Percentiles rank a stretch among this genome's conserved stretches.
phyloP scores from a whole-genome alignment of 2,113 vertebrate genomes.

The Mesitornis unicolor region DNA sequence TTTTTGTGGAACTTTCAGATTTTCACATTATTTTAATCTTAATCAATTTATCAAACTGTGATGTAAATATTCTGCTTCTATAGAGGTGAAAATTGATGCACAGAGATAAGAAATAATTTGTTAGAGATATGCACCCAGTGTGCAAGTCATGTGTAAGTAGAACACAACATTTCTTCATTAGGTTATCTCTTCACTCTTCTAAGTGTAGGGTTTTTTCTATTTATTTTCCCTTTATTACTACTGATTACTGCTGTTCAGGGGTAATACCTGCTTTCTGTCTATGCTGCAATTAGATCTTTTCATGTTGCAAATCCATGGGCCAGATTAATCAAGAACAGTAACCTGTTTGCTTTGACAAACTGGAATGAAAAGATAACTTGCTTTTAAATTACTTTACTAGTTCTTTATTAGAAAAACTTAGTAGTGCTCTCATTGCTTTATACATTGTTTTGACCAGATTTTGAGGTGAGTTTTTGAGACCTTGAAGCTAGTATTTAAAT shows the following conservation, averaged over 20 bases:
- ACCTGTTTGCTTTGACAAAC: neutral
- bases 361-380: neutral
- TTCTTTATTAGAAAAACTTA: neutral
- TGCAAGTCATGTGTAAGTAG: neutral
- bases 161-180: neutral
- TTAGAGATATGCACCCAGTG: neutral
- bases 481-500: neutral
- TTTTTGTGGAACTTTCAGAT: neutral
- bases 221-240: neutral
- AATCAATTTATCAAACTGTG: neutral
- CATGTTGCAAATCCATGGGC: neutral
- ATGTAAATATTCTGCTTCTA: neutral
- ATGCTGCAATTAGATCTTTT: neutral
- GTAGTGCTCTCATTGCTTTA: neutral
- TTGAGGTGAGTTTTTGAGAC: neutral
- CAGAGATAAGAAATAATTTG: neutral
- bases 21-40: neutral
- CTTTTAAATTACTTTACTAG: neutral
- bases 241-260: neutral
- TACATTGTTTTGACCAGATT: neutral
- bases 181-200: neutral
- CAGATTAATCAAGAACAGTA: neutral
- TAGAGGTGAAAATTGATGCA: neutral
- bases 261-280: neutral
- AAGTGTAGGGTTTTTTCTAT: rapidly evolving